Evolutionary conservation across 2,888 invertebrate species (phyloP).

Genomic region (Andrena marginata): DNA sequence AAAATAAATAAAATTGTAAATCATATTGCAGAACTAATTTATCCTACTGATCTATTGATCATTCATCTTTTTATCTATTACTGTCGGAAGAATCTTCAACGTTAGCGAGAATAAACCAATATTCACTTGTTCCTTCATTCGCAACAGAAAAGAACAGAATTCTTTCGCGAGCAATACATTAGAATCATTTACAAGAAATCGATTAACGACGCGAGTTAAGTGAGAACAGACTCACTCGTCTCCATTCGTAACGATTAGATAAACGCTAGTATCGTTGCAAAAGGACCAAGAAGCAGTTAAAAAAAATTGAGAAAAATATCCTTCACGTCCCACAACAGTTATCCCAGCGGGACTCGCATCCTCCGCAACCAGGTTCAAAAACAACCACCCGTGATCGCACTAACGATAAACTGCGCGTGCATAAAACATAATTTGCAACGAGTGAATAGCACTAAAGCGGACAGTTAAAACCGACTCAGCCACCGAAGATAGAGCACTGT

Average conservation of each 20-base stretch:
- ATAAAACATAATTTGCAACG: slow-evolving; percentile 26
- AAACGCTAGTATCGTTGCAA: neutral
- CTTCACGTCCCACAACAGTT: neutral
- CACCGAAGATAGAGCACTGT: neutral
- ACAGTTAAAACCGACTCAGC: neutral
- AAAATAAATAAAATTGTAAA: neutral
- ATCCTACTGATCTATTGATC: neutral
- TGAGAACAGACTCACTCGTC: neutral
- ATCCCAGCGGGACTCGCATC: slow-evolving; percentile 1
- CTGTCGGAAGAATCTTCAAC: neutral
- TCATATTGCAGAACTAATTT: neutral
- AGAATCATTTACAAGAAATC: neutral
- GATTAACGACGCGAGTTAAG: neutral
- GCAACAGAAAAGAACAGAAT: neutral
- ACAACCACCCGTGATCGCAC: slow-evolving; percentile 8
- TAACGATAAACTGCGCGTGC: slow-evolving; percentile 26
- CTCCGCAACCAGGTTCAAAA: neutral
- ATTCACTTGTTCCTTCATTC: neutral
- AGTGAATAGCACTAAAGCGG: slow-evolving; percentile 8
- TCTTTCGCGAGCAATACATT: too few species aligned
- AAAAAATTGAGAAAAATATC: neutral
- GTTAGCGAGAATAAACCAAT: neutral
- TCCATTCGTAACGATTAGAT: neutral
- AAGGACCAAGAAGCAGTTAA: neutral
- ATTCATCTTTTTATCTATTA: neutral